These are phyloP conservation scores for Hipparchia semele DNA, from an alignment of 2,888 invertebrate species.

Conservation along the genomic window DNA sequence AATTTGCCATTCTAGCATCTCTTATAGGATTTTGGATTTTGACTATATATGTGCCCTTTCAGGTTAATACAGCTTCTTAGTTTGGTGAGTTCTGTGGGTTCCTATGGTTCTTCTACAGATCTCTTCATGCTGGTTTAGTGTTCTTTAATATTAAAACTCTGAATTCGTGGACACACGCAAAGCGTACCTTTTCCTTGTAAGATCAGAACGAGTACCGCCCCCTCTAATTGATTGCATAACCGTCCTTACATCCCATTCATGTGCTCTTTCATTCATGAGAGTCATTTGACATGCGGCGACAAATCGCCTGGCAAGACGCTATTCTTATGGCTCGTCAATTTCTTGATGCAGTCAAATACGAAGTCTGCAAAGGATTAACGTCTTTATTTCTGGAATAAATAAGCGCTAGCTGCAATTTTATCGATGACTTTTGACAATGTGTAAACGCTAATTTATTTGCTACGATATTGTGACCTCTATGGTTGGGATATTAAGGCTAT, in stretches of 20 bases:
- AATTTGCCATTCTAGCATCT: too few relatives aligned
- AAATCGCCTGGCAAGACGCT: conserved; percentile 60
- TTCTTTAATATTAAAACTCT: conserved; percentile 19
- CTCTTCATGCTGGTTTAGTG: not conserved
- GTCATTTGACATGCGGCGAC: conserved; percentile 74
- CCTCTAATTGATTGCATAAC: conserved; percentile 79
- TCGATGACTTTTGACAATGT: not conserved
- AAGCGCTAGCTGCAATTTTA: conserved; percentile 19
- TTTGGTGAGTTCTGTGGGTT: too few relatives aligned
- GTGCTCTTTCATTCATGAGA: conserved; percentile 52
- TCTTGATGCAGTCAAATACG: not conserved
- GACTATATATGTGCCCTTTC: too few relatives aligned
- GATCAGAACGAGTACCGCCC: conserved; percentile 58
- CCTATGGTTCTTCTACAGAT: too few relatives aligned
- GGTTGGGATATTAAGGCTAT: conserved; percentile 43
- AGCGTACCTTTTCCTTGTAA: conserved; percentile 48
- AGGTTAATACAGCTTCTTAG: too few relatives aligned
- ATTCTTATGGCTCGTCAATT: conserved; percentile 28
- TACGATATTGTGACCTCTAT: conserved; percentile 33
- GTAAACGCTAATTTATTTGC: conserved; percentile 17
- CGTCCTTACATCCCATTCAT: conserved; percentile 55
- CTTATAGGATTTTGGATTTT: too few relatives aligned
- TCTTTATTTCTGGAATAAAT: conserved; percentile 15
- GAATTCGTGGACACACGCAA: conserved; percentile 49
- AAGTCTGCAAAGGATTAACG: conserved; percentile 11